phyloP scores from a whole-genome alignment of 2,797 vertebrate species.

The Urocyon cinereoargenteus region DNA sequence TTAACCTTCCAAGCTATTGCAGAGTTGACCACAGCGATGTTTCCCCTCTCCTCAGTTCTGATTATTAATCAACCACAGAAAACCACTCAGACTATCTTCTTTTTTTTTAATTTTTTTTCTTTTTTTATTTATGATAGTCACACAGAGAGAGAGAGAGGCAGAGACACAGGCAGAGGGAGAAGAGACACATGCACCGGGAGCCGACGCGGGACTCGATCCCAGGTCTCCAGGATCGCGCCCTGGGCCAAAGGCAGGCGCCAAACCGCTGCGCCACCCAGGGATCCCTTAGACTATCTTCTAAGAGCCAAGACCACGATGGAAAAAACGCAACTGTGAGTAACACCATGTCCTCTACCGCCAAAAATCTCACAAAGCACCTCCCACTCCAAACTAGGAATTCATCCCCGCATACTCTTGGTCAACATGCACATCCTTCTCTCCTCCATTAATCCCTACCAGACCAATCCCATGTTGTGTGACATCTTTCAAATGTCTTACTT shows the following conservation, averaged over 20 bases:
- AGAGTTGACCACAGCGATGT: neutral
- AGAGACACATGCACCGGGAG: no score
- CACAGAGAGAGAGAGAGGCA: no score
- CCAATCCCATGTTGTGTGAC: neutral
- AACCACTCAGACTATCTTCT: neutral
- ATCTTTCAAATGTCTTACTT: neutral
- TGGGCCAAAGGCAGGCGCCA: no score
- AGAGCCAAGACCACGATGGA: neutral
- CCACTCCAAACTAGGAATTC: neutral
- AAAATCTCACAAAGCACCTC: neutral
- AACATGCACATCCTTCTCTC: neutral
- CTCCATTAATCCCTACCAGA: neutral
- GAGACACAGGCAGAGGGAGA: no score
- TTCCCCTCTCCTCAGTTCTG: constrained; percentile 3
- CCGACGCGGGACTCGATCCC: no score
- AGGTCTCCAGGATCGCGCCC: no score
- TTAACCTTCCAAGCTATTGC: neutral
- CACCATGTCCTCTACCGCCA: neutral
- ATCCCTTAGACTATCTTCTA: neutral
- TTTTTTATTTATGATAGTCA: no score
- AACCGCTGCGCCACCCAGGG: no score
- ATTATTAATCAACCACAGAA: neutral
- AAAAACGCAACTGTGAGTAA: constrained; percentile 12
- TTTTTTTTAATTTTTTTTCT: no score
- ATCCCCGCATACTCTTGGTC: neutral